Evolutionary conservation across 2,888 invertebrate genomes (phyloP).

Genomic region (Drosophila suboccidentalis): DNA sequence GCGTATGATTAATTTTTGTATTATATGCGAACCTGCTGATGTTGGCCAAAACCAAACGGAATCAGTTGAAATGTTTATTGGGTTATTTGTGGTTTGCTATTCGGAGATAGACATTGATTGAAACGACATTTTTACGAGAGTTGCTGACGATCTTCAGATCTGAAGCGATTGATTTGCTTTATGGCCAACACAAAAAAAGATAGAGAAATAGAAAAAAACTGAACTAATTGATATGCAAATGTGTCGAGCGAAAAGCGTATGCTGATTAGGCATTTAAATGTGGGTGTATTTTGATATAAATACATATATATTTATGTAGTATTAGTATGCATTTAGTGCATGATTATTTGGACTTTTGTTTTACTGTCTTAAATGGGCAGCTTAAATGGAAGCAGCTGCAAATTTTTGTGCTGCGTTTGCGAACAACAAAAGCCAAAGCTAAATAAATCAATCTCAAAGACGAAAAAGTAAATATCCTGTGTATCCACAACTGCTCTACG

Average conservation of each 20-base stretch:
- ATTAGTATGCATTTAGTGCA: constrained; percentile 62
- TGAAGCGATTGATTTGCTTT: constrained; percentile 31
- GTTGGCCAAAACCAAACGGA: constrained; percentile 38
- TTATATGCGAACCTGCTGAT: constrained; percentile 14
- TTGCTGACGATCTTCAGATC: constrained; percentile 50
- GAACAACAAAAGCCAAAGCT: constrained; percentile 50
- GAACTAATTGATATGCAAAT: constrained; percentile 60
- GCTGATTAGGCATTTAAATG: constrained; percentile 23
- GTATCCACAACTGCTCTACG: constrained; percentile 8
- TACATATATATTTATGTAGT: background rate
- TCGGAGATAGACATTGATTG: constrained; percentile 49
- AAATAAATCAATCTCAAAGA: constrained; percentile 70
- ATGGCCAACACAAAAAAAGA: constrained; percentile 2
- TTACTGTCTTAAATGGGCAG: background rate
- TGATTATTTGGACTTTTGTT: constrained; percentile 8
- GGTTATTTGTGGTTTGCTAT: constrained; percentile 24
- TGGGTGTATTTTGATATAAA: constrained; percentile 22
- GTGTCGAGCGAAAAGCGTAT: constrained; percentile 19
- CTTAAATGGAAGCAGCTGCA: constrained; percentile 53
- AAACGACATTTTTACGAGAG: constrained; percentile 27
- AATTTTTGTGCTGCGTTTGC: constrained; percentile 61
- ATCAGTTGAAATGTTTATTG: constrained; percentile 28
- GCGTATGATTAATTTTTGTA: constrained; percentile 65
- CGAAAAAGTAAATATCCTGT: constrained; percentile 78
- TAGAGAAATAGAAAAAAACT: background rate